These are phyloP conservation scores for Tenthredo scrophulariae DNA, from an alignment of 2,888 invertebrate species.

Conservation along the genomic window DNA sequence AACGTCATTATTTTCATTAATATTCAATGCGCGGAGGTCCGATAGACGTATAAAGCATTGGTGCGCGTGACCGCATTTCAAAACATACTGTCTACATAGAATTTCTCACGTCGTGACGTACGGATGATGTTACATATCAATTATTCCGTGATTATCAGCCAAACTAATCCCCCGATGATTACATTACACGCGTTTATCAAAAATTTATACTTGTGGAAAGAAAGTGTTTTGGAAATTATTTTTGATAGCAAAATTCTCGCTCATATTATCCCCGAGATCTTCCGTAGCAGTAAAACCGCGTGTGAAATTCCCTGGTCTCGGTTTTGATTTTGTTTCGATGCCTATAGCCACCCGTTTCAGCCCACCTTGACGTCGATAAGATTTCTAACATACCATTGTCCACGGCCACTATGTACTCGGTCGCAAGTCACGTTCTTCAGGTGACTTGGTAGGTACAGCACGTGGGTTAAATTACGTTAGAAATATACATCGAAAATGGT, in stretches of 20 bases:
- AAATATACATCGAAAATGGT: background rate
- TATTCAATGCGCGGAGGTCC: conserved; percentile 11
- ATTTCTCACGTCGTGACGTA: background rate
- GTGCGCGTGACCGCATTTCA: conserved; percentile 40
- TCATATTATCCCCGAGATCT: no score
- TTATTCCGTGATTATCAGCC: background rate
- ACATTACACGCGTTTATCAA: no score
- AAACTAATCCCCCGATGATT: background rate
- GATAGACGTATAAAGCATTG: conserved; percentile 35
- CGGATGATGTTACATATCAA: background rate
- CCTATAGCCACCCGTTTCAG: background rate
- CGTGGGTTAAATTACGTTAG: conserved; percentile 8
- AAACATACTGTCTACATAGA: background rate
- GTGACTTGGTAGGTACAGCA: background rate
- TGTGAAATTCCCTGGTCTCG: background rate
- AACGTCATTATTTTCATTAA: conserved; percentile 41
- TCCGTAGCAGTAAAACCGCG: background rate
- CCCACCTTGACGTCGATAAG: background rate
- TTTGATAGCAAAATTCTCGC: background rate
- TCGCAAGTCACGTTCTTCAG: background rate
- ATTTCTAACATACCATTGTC: conserved; percentile 26
- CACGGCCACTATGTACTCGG: background rate
- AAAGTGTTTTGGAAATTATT: background rate
- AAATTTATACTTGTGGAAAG: no score
- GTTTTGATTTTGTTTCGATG: conserved; percentile 31